Base-by-base conservation (phyloP, 1,140 invertebrate species). In the Gerris buenoi region DNA sequence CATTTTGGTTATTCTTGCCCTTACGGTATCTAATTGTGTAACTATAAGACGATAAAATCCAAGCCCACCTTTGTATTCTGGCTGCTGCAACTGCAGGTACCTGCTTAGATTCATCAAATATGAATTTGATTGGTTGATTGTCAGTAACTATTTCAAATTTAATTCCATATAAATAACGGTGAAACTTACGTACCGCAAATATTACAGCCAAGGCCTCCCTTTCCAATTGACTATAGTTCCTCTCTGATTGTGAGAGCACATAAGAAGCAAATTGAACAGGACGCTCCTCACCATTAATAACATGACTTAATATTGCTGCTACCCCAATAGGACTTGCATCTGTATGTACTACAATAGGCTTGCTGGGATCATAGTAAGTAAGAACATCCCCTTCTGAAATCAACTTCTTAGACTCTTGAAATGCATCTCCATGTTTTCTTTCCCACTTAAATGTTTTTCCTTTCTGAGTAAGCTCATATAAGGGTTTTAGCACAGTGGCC, bases 331-430 rank as follows among this genome's bases (percentile, higher is more conserved):
- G 72, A 1, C 73, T 75, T 23, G 76, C 77, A 64, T 76, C 80
- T 14, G 71, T 75, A 5, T 75, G 71, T 5, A 83, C 72, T 72
- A 79, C 74, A 73, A 83, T 74, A 74, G 79, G 78, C 74, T 77
- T 75, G 72, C 76, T 68, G 18, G 75, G 74, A 62, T 80, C 70
- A 46, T 46, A 46, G 33, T 10, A 46, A 46, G 33, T 46, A 46
- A 46, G 33, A 46, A 46, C 33, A 46, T 46, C 33, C 18, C 33
- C 33, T 46, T 46, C 33, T 18, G 33, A 46, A 46, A 46, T 46
- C 33, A 46, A 46, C 33, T 46, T 46, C 33, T 46, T 10, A 46
- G 18, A 46, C 33, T 46, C 18, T 46, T 46, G 18, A 46, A 46
- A 46, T 10, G 33, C 33, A 46, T 18, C 18, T 46, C 18, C 33